Evolutionary conservation across 2,113 vertebrate genomes (phyloP).

Genomic region (Puntigrus tetrazona): DNA sequence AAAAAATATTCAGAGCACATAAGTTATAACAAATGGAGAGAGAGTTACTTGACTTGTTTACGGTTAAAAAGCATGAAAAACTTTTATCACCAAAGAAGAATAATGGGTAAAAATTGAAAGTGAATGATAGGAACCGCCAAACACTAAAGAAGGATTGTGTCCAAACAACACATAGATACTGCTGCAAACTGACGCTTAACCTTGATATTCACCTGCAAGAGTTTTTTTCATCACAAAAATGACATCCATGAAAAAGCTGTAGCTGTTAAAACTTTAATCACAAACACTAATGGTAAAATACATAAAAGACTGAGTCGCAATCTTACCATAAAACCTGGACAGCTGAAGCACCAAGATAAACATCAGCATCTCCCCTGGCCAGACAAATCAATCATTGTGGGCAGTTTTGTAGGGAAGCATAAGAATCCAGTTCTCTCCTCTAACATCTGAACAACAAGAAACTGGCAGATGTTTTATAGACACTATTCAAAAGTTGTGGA

Average conservation of each 20-base stretch:
- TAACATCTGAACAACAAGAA: neutral
- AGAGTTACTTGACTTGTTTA: too few species aligned
- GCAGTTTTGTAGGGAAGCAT: neutral
- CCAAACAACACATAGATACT: too few species aligned
- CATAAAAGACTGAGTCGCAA: neutral
- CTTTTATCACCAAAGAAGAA: too few species aligned
- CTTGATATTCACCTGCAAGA: too few species aligned
- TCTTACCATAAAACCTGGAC: neutral
- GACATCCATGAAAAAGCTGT: neutral
- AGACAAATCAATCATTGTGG: neutral
- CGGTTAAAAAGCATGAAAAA: too few species aligned
- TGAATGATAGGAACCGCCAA: neutral
- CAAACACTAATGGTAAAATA: neutral
- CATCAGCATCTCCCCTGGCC: neutral
- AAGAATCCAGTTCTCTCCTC: neutral
- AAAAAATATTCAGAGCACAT: too few species aligned
- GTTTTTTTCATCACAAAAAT: too few species aligned
- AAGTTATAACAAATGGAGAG: too few species aligned
- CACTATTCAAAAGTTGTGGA: neutral
- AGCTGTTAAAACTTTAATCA: neutral
- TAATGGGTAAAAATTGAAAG: too few species aligned
- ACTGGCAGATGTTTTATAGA: neutral
- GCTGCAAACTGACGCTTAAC: too few species aligned
- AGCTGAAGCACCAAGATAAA: neutral
- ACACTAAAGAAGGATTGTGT: too few species aligned